Conservation (phyloP, 2,113 vertebrate genomes). For the Bufo gargarizans region DNA sequence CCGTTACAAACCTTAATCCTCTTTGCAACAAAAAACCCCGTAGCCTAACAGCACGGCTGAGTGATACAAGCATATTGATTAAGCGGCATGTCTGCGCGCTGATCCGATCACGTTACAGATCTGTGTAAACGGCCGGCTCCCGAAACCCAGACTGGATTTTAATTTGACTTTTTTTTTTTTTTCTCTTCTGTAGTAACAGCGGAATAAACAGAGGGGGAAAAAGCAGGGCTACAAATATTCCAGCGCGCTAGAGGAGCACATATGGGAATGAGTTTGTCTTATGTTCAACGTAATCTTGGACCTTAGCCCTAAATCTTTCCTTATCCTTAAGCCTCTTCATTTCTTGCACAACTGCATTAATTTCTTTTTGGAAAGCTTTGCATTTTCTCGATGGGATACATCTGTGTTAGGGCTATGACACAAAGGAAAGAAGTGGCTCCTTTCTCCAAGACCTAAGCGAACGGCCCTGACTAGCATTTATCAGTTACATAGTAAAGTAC, state of each 20-base stretch:
- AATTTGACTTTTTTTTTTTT: constrained; percentile 62
- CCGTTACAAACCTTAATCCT: constrained; percentile 67
- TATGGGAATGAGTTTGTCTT: constrained; percentile 62
- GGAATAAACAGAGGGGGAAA: constrained; percentile 52
- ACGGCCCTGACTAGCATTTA: too few species aligned
- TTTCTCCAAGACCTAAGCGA: not conserved
- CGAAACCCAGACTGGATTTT: constrained; percentile 61
- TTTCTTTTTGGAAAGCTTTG: constrained; percentile 61
- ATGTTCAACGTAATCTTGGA: constrained; percentile 64
- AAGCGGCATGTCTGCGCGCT: constrained; percentile 70
- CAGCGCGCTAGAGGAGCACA: constrained; percentile 47
- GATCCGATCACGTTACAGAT: constrained; percentile 74
- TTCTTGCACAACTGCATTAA: constrained; percentile 63
- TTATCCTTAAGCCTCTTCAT: constrained; percentile 73
- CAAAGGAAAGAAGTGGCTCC: too few species aligned
- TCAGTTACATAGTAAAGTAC: too few species aligned
- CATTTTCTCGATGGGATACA: constrained; percentile 57
- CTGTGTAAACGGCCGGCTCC: constrained; percentile 61
- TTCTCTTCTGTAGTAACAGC: constrained; percentile 56
- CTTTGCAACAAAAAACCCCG: constrained; percentile 63
- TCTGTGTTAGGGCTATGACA: not conserved
- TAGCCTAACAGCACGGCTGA: constrained; percentile 62
- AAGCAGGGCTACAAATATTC: constrained; percentile 50
- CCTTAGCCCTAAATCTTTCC: constrained; percentile 68
- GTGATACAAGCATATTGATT: constrained; percentile 68